A percentile compares a stretch with the other conserved stretches of the same genome.
Conservation (phyloP, 2,888 invertebrate species). For the Pachymerium ferrugineum region DNA sequence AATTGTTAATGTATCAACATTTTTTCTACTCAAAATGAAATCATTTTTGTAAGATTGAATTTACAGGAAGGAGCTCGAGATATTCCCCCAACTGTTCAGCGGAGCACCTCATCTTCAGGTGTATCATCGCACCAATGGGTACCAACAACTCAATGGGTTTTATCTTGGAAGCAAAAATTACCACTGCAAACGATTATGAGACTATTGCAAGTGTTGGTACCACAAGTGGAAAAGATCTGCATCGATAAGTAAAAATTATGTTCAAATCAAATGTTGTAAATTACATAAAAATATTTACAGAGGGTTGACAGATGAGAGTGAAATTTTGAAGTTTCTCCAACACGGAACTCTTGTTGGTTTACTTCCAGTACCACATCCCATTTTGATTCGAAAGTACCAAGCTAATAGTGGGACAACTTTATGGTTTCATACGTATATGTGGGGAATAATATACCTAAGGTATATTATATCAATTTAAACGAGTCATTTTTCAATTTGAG, state of each 20-base stretch:
- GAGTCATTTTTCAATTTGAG: neutral
- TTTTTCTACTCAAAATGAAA: neutral
- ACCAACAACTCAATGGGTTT: constrained; percentile 94
- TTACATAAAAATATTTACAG: constrained; percentile 53
- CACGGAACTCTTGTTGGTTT: constrained; percentile 96
- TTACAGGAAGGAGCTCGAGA: neutral
- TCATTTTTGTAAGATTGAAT: neutral
- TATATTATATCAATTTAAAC: constrained; percentile 44
- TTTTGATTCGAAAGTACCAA: constrained; percentile 97
- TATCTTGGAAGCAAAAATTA: constrained; percentile 91
- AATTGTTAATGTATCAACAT: neutral
- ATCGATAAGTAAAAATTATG: constrained; percentile 78
- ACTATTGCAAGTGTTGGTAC: constrained; percentile 93
- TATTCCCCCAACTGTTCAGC: constrained; percentile 20
- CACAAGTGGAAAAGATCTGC: constrained; percentile 99
- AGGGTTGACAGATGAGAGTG: constrained; percentile 97
- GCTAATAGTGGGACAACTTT: constrained; percentile 97
- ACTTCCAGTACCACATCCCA: constrained; percentile 97
- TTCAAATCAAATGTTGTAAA: neutral
- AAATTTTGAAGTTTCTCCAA: constrained; percentile 97
- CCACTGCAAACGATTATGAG: constrained; percentile 99
- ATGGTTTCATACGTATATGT: constrained; percentile 99
- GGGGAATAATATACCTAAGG: constrained; percentile 98
- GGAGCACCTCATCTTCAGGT: constrained; percentile 33
- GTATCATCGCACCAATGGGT: constrained; percentile 62